Conservation (phyloP, 1,140 invertebrate species). For the Streblospio benedicti region DNA sequence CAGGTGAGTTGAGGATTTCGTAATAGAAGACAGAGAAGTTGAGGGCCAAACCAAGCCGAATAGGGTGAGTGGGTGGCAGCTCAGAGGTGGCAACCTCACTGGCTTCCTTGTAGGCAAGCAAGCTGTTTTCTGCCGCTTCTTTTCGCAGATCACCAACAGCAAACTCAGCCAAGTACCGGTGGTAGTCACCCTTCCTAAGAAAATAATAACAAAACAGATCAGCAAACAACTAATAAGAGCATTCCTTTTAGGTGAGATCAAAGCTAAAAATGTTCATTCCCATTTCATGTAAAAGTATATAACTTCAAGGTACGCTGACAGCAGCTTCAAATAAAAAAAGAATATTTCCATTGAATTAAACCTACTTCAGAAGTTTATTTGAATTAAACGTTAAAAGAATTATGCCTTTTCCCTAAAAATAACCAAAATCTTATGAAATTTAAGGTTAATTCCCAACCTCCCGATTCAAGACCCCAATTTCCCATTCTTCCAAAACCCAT, state of each 20-base stretch:
- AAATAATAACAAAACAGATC: not conserved
- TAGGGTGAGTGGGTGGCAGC: constrained; percentile 90
- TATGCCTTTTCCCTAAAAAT: too few species aligned
- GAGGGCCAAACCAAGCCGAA: constrained; percentile 72
- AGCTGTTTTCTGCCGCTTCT: constrained; percentile 87
- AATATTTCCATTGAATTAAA: too few species aligned
- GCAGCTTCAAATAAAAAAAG: too few species aligned
- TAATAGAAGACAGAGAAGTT: constrained; percentile 98
- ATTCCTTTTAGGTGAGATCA: not conserved
- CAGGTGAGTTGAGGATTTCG: constrained; percentile 94
- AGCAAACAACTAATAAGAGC: not conserved
- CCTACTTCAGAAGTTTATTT: too few species aligned
- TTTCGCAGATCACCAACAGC: constrained; percentile 83
- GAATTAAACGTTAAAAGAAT: too few species aligned
- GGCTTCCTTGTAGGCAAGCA: constrained; percentile 93
- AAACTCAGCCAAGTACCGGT: constrained; percentile 92
- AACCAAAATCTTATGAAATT: too few species aligned
- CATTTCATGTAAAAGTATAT: not conserved
- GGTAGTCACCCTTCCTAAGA: constrained; percentile 95
- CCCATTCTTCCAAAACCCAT: too few species aligned
- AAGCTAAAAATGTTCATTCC: not conserved
- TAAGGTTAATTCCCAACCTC: too few species aligned
- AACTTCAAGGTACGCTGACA: not conserved
- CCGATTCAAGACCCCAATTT: too few species aligned
- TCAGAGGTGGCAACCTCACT: constrained; percentile 93